Percentiles rank a stretch among this genome's conserved stretches.
Evolutionary conservation across 2,888 invertebrate species (phyloP).

Genomic region (Harpalus rubripes): DNA sequence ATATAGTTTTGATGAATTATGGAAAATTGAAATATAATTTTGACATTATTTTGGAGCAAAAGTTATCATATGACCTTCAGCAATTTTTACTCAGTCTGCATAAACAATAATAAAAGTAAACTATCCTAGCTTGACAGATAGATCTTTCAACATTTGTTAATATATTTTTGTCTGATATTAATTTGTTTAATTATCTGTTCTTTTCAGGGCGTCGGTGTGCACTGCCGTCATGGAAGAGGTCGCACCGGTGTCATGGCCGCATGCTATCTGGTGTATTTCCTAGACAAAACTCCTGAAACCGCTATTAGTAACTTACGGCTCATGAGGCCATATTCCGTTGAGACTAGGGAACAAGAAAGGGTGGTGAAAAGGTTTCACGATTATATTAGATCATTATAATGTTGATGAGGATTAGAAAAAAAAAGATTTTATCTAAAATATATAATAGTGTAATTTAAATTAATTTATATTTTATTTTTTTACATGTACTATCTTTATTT

Average conservation of each 20-base stretch:
- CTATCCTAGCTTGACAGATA: no score
- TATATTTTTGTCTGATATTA: no score
- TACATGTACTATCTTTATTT: background rate
- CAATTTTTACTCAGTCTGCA: no score
- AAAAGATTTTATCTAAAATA: background rate
- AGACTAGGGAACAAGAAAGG: conserved; percentile 82
- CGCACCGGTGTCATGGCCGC: conserved; percentile 87
- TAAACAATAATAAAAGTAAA: no score
- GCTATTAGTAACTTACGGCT: conserved; percentile 82
- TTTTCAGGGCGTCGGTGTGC: conserved; percentile 83
- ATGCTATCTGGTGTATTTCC: conserved; percentile 84
- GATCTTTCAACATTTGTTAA: no score
- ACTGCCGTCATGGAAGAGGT: conserved; percentile 85
- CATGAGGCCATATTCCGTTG: conserved; percentile 82
- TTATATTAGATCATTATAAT: conserved; percentile 76
- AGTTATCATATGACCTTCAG: no score
- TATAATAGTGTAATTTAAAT: background rate
- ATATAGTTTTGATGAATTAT: no score
- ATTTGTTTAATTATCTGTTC: background rate
- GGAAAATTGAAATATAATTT: no score
- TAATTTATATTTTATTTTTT: conserved; percentile 2
- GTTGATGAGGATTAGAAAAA: background rate
- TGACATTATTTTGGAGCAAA: no score
- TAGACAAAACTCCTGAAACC: conserved; percentile 81
- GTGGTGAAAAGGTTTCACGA: conserved; percentile 82